Base-by-base conservation (phyloP, 53 echinoderm and acorn worm species). In the Antedon mediterranea region DNA sequence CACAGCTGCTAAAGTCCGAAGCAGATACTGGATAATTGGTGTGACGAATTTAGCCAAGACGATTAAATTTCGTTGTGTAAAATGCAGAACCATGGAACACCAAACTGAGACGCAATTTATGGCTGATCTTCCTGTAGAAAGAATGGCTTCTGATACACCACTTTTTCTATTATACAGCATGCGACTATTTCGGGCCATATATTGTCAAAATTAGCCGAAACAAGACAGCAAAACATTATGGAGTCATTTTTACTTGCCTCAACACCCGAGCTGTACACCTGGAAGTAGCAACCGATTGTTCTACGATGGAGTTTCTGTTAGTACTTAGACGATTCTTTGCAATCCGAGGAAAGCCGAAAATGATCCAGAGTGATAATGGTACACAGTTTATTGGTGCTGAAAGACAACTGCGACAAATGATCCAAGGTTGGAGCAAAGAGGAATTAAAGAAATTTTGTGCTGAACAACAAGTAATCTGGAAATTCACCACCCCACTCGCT, bases 171-270 rank as follows among this genome's bases (percentile, higher is more conserved):
- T 78, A 71, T 28, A 87, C 83, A 28, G 33, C 87, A 0, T 37
- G 30, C 30, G 83, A 87, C 37, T 87, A 83, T 37, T 87, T 87
- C 71, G 83, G 83, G 23, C 86, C 83, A 27, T 78, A 57, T 30
- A 27, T 14, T 29, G 86, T 87, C 3, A 79, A 73, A 27, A 28
- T 84, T 9, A 76, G 71, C 6, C 43, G 83, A 0, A 83, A 87
- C 31, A 20, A 71, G 32, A 27, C 30, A 34, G 84, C 83, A 31
- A 89, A 85, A 29, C 75, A 83, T 37, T 82, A 82, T 33, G 87
- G 79, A 0, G 86, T 78, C 11, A 43, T 86, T 27, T 86, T 86
- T 34, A 86, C 81, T 4, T 82, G 82, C 34, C 29, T 82, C 29
- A 78, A 86, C 31, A 78, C 75, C 28, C 31, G 71, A 29, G 79